Conservation (phyloP, 2,797 vertebrate species). For the Orestias chungarensis region DNA sequence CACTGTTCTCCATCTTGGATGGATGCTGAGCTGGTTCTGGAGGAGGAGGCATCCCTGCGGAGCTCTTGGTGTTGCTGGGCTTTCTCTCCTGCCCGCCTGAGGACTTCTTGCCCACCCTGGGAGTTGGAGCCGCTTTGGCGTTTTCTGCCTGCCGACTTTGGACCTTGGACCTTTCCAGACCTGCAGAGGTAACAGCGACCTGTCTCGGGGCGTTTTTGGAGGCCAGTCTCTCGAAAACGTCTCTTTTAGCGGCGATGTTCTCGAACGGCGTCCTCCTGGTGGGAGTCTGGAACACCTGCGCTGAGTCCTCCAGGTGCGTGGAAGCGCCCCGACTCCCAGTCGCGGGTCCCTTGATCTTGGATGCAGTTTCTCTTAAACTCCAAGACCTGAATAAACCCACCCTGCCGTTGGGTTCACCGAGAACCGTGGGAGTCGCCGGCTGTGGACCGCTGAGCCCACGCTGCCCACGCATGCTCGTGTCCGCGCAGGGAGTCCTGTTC, state of each 20-base stretch:
- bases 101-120: constrained; percentile 30
- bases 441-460: constrained; percentile 23
- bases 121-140: constrained; percentile 30
- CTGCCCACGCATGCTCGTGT: constrained; percentile 45
- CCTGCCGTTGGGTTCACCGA: constrained; percentile 50
- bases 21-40: constrained; percentile 30
- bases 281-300: constrained; percentile 59
- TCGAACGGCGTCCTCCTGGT: constrained; percentile 67
- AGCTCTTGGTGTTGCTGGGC: constrained; percentile 29
- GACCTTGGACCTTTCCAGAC: constrained; percentile 69
- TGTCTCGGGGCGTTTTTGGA: constrained; percentile 64
- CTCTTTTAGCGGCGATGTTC: constrained; percentile 71
- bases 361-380: constrained; percentile 48
- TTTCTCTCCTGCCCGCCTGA: constrained; percentile 45
- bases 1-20: constrained; percentile 87
- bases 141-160: constrained; percentile 34
- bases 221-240: constrained; percentile 64
- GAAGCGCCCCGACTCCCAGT: constrained; percentile 4
- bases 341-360: constrained; percentile 35
- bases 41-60: constrained; percentile 28
- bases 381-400: constrained; percentile 42
- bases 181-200: constrained; percentile 48
- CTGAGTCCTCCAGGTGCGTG: constrained; percentile 33
- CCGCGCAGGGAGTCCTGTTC: constrained; percentile 67
- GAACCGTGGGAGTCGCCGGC: constrained; percentile 34